A percentile compares a stretch with the other conserved stretches of the same genome.
Evolutionary conservation across 1,140 invertebrate genomes (phyloP).

Genomic region (Drosophila willistoni): DNA sequence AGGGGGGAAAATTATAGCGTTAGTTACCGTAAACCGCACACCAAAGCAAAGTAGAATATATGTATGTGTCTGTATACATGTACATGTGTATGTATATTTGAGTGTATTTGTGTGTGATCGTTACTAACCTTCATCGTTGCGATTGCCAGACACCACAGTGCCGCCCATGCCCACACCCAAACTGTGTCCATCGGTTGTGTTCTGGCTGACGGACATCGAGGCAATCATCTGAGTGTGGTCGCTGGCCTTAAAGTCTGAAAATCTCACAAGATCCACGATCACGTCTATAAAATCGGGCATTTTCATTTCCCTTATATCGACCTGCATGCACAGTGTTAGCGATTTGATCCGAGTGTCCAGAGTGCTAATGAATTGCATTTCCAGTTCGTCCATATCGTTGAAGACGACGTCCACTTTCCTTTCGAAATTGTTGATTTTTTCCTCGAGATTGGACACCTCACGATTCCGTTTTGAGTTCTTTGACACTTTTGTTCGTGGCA

Average conservation of each 20-base stretch:
- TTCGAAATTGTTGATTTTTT: constrained; percentile 73
- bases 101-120: too few species aligned
- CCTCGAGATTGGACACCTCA: constrained; percentile 71
- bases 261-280: constrained; percentile 36
- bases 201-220: constrained; percentile 55
- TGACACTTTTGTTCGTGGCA: constrained; percentile 80
- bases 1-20: constrained; percentile 41
- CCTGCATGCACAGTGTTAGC: constrained; percentile 39
- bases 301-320: constrained; percentile 63
- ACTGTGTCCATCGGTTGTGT: constrained; percentile 32
- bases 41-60: constrained; percentile 33
- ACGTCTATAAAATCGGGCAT: constrained; percentile 48
- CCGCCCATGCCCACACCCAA: background rate
- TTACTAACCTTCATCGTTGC: constrained; percentile 73
- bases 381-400: constrained; percentile 56
- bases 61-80: background rate
- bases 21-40: constrained; percentile 45
- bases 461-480: constrained; percentile 79
- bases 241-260: constrained; percentile 63
- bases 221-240: constrained; percentile 58
- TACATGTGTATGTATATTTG: background rate
- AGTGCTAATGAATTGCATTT: constrained; percentile 35
- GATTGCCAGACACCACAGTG: constrained; percentile 32
- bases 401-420: constrained; percentile 60
- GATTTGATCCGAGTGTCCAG: constrained; percentile 47